phyloP scores from a whole-genome alignment of 1,140 invertebrate genomes.

The Zelostemma sp. region DNA sequence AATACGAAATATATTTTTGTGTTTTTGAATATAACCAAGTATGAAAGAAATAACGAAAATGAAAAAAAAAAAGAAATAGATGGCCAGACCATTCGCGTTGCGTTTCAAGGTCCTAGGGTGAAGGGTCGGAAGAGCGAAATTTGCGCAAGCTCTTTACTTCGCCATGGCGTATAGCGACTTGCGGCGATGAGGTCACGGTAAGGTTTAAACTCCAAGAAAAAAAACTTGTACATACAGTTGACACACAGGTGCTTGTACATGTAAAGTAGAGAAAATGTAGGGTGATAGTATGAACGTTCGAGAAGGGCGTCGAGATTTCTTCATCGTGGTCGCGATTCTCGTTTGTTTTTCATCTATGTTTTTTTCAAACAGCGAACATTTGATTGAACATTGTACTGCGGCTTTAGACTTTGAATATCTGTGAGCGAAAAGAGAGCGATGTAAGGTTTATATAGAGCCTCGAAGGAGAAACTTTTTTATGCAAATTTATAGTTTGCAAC shows the following conservation, averaged over 20 bases:
- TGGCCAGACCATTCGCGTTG: slow-evolving; percentile 27
- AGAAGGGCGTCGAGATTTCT: not conserved
- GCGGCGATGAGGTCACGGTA: slow-evolving; percentile 60
- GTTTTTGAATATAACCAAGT: not conserved
- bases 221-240: slow-evolving; percentile 63
- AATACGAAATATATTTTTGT: slow-evolving; percentile 6
- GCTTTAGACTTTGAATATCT: too few relatives aligned
- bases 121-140: slow-evolving; percentile 21
- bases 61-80: slow-evolving; percentile 7
- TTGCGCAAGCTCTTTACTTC: slow-evolving; percentile 41
- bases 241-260: slow-evolving; percentile 57
- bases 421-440: too few relatives aligned
- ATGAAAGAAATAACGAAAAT: slow-evolving; percentile 13
- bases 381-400: not conserved
- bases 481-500: too few relatives aligned
- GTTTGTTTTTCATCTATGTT: not conserved
- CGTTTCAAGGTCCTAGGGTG: slow-evolving; percentile 42
- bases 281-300: slow-evolving; percentile 6
- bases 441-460: too few relatives aligned
- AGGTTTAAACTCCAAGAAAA: slow-evolving; percentile 63
- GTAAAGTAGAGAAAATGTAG: slow-evolving; percentile 54
- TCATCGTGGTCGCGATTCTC: too few relatives aligned
- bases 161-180: slow-evolving; percentile 36
- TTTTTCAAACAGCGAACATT: not conserved
- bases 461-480: too few relatives aligned